Conservation (phyloP, 2,888 invertebrate genomes). For the Meghimatium bilineatum region DNA sequence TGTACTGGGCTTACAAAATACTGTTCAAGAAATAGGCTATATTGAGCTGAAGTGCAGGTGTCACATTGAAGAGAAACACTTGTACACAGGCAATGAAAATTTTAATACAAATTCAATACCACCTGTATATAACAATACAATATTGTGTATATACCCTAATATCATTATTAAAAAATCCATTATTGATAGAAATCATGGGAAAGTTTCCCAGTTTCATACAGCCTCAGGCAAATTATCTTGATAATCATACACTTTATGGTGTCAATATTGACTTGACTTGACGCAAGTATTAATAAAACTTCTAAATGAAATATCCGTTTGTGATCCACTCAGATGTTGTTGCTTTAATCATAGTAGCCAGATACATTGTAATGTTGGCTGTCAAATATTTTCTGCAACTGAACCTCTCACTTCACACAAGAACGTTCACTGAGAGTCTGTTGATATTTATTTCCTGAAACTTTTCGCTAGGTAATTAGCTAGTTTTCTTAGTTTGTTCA, state of each 20-base stretch:
- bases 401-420: background rate
- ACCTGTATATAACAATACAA: background rate
- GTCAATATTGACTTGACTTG: background rate
- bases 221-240: background rate
- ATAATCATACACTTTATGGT: background rate
- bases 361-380: background rate
- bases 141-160: background rate
- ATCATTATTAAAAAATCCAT: background rate
- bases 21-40: too few relatives aligned
- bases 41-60: too few relatives aligned
- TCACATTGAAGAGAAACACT: background rate
- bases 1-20: too few relatives aligned
- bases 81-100: background rate
- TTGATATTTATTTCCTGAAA: background rate
- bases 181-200: background rate
- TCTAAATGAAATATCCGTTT: background rate
- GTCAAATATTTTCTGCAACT: too few relatives aligned
- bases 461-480: background rate
- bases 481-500: too few relatives aligned
- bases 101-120: background rate
- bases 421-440: background rate
- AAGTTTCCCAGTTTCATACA: background rate
- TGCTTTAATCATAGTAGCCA: background rate
- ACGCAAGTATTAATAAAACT: background rate
- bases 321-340: background rate